Base-by-base conservation (phyloP, 2,888 invertebrate genomes). In the Drosophila falleni region DNA sequence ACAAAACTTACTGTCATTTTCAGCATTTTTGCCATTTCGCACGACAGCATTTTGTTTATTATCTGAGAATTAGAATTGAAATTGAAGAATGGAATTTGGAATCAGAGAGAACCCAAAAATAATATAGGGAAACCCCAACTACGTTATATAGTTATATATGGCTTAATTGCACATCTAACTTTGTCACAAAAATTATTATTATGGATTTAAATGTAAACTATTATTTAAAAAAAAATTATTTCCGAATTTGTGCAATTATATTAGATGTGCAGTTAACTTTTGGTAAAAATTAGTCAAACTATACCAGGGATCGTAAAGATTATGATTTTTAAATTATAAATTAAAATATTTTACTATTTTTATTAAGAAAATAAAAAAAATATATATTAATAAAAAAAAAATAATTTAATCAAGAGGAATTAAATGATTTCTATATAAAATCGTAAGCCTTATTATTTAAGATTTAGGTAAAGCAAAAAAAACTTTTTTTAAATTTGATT, bases 21-120 rank as follows among this genome's bases (percentile, higher is more conserved):
- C 91, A 85, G 86, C 75, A 71, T 77, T 84, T 88, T 90, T 92
- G 90, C 92, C 92, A 91, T 92, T 92, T 84, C 79, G 83, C 80
- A 77, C 91, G 83, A 90, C 89, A 90, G 88, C 90, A 87, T 84
- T 89, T 90, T 89, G 90, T 89, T 91, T 92, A 80, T 91, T 85
- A 92, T 92, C 91, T 92, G 90, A 90, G 91, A 90, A 90, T 83
- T 74, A 83, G 68, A 90, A 87, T 83, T 76, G 78, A 78, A 89
- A 78, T 16, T 31, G 11, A 16, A 50, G 31, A 50, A 5, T 49
- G 85, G 80, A 29, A 16, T 19, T n/a, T 39, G 47, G 13, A 15
- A 46, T 29, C 35, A 23, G 31, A 31, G n/a, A n/a, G 9, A 19
- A 29, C 6, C 31, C 41, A 13, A 49, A 33, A 55, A 31, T 5